Evolutionary conservation across 2,888 invertebrate species (phyloP), one percentile per base, ranked within the genome.

Genomic region (Neoscelio sp.): DNA sequence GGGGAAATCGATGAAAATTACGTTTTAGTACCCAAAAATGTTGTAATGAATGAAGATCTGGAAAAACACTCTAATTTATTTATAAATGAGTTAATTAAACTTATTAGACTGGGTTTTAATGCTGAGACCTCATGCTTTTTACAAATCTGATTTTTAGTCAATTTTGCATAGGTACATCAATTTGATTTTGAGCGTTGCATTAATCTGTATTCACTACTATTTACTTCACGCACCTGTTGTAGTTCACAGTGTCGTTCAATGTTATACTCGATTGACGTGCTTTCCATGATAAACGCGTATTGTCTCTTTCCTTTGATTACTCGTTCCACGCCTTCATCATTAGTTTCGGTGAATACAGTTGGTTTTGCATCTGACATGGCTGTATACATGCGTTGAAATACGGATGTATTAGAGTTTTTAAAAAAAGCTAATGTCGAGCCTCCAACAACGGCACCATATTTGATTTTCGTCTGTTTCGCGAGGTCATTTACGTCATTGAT

Each of bases 251-350:
- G 95, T 80, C 97, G 92, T 89, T 98, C 96, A 50, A 97, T 95
- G 33, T 95, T 95, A 88, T 99, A 99, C 89, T 99, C 99, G 80
- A 99, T 97, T 17, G 97, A 96, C 0, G 98, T 97, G 0, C 98
- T 98, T 91, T 99, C 99, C 97, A 99, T 98, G 20, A 99, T 93
- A 89, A 97, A 99, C 0, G 99, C 99, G 89, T 99, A 99, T 48
- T 95, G 94, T 40, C 96, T 95, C 89, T 96, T 96, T 10, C 94
- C 95, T 87, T 96, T 94, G 75, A 94, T 93, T 0, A 99, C 99
- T 26, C 97, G 93, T 18, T 97, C 96, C 2, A 98, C 97, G 0
- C 98, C 99, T 87, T 98, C 97, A 13, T 94, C 94, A 88, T 98
- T 98, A 84, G 94, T 95, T 44, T 94, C 93, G 0, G 96, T 95